Evolutionary conservation across 2,797 vertebrate species (phyloP).

Genomic region (Rhinoraja longicauda): DNA sequence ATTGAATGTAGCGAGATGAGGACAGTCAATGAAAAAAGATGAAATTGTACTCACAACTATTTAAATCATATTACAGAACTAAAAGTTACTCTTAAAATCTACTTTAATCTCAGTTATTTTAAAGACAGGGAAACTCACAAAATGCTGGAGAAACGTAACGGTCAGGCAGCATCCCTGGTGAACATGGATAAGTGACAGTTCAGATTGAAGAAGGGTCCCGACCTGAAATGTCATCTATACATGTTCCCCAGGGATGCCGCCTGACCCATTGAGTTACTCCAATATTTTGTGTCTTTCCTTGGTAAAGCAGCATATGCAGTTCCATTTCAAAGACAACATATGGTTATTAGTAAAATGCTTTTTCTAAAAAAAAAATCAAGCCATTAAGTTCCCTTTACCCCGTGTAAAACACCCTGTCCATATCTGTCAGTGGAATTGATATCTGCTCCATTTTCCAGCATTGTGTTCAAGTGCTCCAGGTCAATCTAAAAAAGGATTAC

Average conservation of each 20-base stretch:
- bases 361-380: constrained; percentile 27
- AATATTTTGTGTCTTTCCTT: too few species aligned
- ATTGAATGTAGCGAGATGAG: too few species aligned
- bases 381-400: constrained; percentile 44
- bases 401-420: constrained; percentile 54
- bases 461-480: constrained; percentile 46
- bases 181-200: too few species aligned
- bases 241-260: too few species aligned
- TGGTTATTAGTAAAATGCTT: neutral
- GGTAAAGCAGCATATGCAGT: too few species aligned
- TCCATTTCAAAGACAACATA: neutral
- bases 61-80: neutral
- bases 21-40: too few species aligned
- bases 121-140: too few species aligned
- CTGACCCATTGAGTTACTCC: too few species aligned
- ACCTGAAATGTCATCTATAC: too few species aligned
- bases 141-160: too few species aligned
- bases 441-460: constrained; percentile 49
- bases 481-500: constrained; percentile 39
- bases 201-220: too few species aligned
- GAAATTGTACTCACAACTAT: neutral
- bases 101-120: neutral
- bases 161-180: too few species aligned
- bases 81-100: neutral
- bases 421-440: constrained; percentile 52